Percentiles rank a stretch among this genome's conserved stretches.
Evolutionary conservation across 2,888 invertebrate genomes (phyloP).

Genomic region (Mimas tiliae): DNA sequence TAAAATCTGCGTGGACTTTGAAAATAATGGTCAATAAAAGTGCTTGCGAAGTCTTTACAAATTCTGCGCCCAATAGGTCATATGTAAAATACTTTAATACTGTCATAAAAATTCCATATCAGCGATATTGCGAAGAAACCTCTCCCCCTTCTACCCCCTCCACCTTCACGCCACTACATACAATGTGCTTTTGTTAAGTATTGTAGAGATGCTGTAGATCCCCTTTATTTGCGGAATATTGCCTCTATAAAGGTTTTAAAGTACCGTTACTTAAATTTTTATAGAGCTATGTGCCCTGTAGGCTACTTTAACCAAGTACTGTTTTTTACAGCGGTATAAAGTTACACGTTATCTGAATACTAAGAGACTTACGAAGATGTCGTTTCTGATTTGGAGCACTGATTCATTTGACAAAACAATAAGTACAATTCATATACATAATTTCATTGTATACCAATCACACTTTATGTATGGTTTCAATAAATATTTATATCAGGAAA

Average conservation of each 20-base stretch:
- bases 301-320: slow-evolving; percentile 2
- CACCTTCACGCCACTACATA: neutral
- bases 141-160: neutral
- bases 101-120: slow-evolving; percentile 50
- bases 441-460: too few relatives aligned
- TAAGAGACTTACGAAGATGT: too few relatives aligned
- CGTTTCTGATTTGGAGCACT: too few relatives aligned
- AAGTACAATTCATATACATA: too few relatives aligned
- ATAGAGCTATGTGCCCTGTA: neutral
- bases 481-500: too few relatives aligned
- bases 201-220: neutral
- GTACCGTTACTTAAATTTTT: slow-evolving; percentile 9
- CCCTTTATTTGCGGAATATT: neutral
- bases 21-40: neutral
- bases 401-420: too few relatives aligned
- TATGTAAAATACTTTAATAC: slow-evolving; percentile 46
- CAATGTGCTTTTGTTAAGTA: slow-evolving; percentile 7
- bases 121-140: slow-evolving; percentile 27
- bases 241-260: slow-evolving; percentile 21
- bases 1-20: too few relatives aligned
- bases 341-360: too few relatives aligned
- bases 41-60: neutral
- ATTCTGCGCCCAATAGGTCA: slow-evolving; percentile 37
- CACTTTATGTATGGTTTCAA: neutral
- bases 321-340: neutral